Evolutionary conservation across 1,140 invertebrate species (phyloP).

Genomic region (Drosophila mayri): DNA sequence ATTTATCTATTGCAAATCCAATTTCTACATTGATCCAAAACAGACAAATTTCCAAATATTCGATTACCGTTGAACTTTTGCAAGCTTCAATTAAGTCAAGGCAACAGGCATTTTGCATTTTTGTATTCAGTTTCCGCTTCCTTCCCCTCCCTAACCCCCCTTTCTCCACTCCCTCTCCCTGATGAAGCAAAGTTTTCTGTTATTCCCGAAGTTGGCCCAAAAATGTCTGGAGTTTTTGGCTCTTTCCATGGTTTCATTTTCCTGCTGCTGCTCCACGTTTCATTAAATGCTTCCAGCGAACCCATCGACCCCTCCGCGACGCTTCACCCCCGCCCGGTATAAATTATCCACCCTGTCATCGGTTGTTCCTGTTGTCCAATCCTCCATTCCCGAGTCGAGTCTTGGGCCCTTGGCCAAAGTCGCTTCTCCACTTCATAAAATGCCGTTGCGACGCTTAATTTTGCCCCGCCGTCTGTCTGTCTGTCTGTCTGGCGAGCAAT

Average conservation of each 20-base stretch:
- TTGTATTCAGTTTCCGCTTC: conserved; percentile 7
- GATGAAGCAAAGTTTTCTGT: conserved; percentile 43
- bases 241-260: conserved; percentile 9
- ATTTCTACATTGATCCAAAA: background rate
- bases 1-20: background rate
- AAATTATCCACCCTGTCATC: conserved; percentile 54
- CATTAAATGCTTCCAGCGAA: conserved; percentile 44
- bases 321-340: conserved; percentile 24
- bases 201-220: conserved; percentile 38
- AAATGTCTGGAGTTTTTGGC: conserved; percentile 37
- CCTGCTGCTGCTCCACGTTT: conserved; percentile 18
- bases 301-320: conserved; percentile 24
- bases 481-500: conserved; percentile 29
- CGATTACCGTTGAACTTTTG: conserved; percentile 18
- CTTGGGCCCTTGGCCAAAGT: conserved; percentile 22
- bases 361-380: conserved; percentile 45
- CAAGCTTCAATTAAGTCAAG: conserved; percentile 37
- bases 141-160: background rate
- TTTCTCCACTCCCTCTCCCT: background rate
- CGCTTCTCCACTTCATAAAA: conserved; percentile 55
- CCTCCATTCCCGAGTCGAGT: conserved; percentile 16
- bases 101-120: conserved; percentile 35
- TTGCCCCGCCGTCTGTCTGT: conserved; percentile 27
- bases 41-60: conserved; percentile 10
- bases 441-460: conserved; percentile 54